Conservation (phyloP, 2,797 vertebrate genomes). For the Phylloscopus collybita region DNA sequence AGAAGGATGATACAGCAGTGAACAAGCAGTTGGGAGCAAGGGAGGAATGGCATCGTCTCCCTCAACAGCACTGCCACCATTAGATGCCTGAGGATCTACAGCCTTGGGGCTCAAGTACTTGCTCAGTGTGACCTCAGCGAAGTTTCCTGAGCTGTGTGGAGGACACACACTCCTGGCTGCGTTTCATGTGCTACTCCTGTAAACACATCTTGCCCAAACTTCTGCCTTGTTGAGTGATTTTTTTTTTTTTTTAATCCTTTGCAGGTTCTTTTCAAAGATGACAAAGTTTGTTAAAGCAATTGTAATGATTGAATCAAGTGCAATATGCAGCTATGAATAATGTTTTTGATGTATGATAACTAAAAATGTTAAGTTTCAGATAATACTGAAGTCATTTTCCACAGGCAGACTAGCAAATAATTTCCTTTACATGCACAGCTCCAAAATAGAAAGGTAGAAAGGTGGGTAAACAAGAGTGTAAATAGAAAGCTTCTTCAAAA, state of each 20-base stretch:
- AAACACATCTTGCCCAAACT: not conserved
- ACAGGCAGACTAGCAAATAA: not conserved
- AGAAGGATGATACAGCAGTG: not conserved
- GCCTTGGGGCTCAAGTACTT: not conserved
- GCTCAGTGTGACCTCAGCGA: accelerated
- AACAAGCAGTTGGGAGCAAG: not conserved
- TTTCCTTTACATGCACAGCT: not conserved
- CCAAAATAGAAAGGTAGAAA: not conserved
- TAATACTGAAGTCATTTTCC: not conserved
- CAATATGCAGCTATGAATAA: not conserved
- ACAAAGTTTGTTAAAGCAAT: not conserved
- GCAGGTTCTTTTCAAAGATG: not conserved
- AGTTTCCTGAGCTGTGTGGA: not conserved
- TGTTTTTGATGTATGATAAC: not conserved
- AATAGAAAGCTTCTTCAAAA: not conserved
- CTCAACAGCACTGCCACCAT: not conserved
- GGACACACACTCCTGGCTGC: accelerated
- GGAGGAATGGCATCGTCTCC: accelerated
- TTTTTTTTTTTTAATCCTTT: not conserved
- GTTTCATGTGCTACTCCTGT: accelerated
- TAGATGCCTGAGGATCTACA: not conserved
- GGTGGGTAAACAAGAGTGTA: not conserved
- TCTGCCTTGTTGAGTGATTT: not conserved
- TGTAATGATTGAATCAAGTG: not conserved
- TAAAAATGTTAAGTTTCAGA: not conserved